phyloP scores from a whole-genome alignment of 2,113 vertebrate species.

The Bagarius yarrelli region DNA sequence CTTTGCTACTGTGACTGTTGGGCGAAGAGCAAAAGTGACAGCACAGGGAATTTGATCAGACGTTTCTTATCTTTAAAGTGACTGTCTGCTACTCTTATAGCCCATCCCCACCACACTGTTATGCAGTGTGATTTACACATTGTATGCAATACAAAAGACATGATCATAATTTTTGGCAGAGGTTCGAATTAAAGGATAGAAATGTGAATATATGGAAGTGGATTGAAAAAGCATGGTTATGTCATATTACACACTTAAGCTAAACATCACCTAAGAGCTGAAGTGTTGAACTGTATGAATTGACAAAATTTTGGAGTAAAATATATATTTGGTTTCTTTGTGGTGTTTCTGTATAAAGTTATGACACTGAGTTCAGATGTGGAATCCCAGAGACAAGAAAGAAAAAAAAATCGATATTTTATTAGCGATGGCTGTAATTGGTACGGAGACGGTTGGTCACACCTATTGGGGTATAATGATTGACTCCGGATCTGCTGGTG shows the following conservation, averaged over 20 bases:
- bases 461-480: conserved; percentile 57
- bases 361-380: conserved; percentile 56
- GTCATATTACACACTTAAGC: not conserved
- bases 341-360: conserved; percentile 48
- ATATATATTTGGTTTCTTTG: conserved; percentile 18
- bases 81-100: not conserved
- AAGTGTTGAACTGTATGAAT: not conserved
- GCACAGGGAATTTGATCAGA: not conserved
- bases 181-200: not conserved
- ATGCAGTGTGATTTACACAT: too few species aligned
- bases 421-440: conserved; percentile 72
- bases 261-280: not conserved
- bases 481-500: conserved; percentile 29
- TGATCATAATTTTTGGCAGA: not conserved
- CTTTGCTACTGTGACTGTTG: conserved; percentile 21
- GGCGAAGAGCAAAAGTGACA: conserved; percentile 24
- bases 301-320: not conserved
- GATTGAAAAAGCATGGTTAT: not conserved
- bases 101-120: not conserved
- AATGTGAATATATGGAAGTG: too few species aligned
- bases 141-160: not conserved
- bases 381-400: conserved; percentile 63
- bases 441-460: conserved; percentile 66
- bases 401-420: conserved; percentile 73
- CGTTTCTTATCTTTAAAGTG: not conserved